Evolutionary conservation across 2,113 vertebrate genomes (phyloP).

Genomic region (Corythornis cristatus): DNA sequence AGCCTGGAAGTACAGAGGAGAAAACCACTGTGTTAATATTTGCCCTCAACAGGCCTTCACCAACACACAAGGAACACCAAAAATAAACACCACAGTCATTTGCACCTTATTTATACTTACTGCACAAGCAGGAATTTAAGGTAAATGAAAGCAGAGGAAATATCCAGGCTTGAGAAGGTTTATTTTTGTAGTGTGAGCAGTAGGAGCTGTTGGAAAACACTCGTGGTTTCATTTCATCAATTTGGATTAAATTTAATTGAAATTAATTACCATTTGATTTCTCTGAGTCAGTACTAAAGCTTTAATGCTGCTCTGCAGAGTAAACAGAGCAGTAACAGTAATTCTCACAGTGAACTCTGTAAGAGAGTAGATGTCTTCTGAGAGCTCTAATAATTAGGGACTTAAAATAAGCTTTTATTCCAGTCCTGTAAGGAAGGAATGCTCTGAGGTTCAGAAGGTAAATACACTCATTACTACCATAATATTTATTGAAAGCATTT

Average conservation of each 20-base stretch:
- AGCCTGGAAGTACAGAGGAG: constrained; percentile 77
- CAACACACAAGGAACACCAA: background rate
- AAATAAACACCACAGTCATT: background rate
- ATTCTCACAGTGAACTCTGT: background rate
- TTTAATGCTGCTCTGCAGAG: background rate
- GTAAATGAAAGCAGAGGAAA: background rate
- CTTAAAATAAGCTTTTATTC: background rate
- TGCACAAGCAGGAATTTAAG: background rate
- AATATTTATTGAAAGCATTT: background rate
- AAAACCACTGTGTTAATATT: background rate
- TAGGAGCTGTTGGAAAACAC: background rate
- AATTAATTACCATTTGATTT: background rate
- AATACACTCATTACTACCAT: background rate
- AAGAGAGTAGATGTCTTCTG: background rate
- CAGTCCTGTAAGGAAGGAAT: background rate
- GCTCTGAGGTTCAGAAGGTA: background rate
- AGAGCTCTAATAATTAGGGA: background rate
- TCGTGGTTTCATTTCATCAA: background rate
- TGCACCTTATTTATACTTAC: background rate
- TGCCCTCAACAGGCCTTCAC: background rate
- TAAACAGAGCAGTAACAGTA: background rate
- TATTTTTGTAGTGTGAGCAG: background rate
- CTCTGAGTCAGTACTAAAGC: background rate
- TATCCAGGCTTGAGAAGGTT: background rate
- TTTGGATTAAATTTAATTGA: background rate